Base-by-base conservation (phyloP, 2,113 vertebrate genomes). In the Calyptommatus sinebrachiatus region DNA sequence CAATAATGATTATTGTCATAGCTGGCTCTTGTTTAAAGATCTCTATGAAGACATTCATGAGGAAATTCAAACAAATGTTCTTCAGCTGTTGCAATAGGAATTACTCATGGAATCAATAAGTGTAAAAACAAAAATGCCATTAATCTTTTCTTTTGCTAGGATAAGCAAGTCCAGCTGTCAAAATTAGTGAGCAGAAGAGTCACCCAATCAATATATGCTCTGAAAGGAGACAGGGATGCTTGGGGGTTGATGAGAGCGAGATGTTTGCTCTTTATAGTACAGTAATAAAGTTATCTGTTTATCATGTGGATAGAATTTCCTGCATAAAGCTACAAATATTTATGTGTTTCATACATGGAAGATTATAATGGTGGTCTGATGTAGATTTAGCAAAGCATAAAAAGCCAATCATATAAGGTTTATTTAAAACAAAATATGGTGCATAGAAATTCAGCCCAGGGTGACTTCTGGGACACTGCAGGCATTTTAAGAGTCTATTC, bases 11-110 rank as follows among this genome's bases (percentile, higher is more conserved):
- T 92, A 90, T 91, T 93, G 80, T 72, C 77, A 83, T 91, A 89
- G 87, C 87, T 89, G 88, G 82, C 88, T 81, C 82, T 82, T 90
- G 89, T 86, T 89, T 84, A 80, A 88, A 88, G 76, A 67, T 46
- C 67, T 81, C 76, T 57, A 29, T 84, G 80, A 89, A 88, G 82
- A 89, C 77, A 76, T 83, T 78, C 53, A 60, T 20, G 62, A 77
- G 72, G 74, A 85, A 86, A 85, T 26, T 75, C 24, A 81, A 79
- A 60, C 35, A 73, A 78, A 83, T 81, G 1, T 1, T 88, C 84
- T 88, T 92, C 92, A 93, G 89, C 83, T 93, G 92, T 89, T 83
- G 88, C 79, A 91, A 92, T 81, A 76, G 61, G 66, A 75, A 61
- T 74, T 74, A 60, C 65, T 75, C 65, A 81, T 12, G 20, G 65